Evolutionary conservation across 2,888 invertebrate genomes (phyloP).

Genomic region (Ornithoptera priamus): DNA sequence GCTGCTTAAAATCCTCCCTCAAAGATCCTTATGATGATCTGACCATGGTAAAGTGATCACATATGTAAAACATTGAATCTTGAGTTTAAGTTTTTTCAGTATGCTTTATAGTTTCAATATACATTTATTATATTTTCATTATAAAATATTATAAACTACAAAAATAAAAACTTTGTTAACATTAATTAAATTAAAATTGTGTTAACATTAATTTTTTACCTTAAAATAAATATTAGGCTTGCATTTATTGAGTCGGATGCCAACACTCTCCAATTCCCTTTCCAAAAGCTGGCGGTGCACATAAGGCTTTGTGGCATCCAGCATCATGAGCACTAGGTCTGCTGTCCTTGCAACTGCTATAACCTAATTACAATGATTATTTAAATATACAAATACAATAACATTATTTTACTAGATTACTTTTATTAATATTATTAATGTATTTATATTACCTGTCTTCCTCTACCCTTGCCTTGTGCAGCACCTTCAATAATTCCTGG

Average conservation of each 20-base stretch:
- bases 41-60: too few species aligned
- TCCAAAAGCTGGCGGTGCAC: slow-evolving; percentile 95
- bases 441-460: slow-evolving; percentile 83
- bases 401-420: neutral
- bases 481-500: slow-evolving; percentile 99
- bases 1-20: too few species aligned
- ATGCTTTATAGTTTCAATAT: too few species aligned
- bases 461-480: slow-evolving; percentile 94
- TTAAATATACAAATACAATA: neutral
- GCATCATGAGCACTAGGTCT: slow-evolving; percentile 98
- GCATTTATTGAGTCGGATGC: slow-evolving; percentile 95
- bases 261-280: slow-evolving; percentile 97
- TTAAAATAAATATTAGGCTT: slow-evolving; percentile 99
- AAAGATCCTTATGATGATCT: too few species aligned
- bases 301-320: slow-evolving; percentile 99
- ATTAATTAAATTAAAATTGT: too few species aligned
- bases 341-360: slow-evolving; percentile 99
- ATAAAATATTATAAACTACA: slow-evolving; percentile 88
- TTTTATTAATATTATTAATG: neutral
- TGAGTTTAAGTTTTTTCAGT: too few species aligned
- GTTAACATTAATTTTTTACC: slow-evolving; percentile 70
- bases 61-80: too few species aligned
- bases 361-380: slow-evolving; percentile 74
- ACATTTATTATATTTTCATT: slow-evolving; percentile 84
- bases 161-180: slow-evolving; percentile 85